Base-by-base conservation (phyloP, 2,888 invertebrate genomes). In the Empis livida region DNA sequence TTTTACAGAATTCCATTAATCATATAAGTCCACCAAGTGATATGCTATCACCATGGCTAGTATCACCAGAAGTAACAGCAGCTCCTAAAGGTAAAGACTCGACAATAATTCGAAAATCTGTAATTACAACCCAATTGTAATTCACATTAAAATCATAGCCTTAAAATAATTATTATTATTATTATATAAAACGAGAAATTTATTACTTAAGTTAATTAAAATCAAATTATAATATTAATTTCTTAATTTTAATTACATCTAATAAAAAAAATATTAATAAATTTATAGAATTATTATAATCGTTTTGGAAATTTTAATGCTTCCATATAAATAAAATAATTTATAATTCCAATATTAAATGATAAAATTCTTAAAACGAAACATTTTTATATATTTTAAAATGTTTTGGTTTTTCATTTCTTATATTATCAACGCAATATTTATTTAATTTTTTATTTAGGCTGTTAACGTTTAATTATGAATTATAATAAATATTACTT, bases 81-180 rank as follows among this genome's bases (percentile, higher is more conserved):
- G 73, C 75, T 51, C 79, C 56, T 75, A 82, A 62, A 76, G 78
- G 60, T 72, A 78, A 59, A 73, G 78, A 80, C 53, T 79, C 80
- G 43, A 77, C 80, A 46, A 83, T 88, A 55, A 81, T 86, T 61
- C 78, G 88, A 56, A 89, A 88, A 71, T 86, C 88, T 51, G 89
- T 89, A 59, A 89, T 89, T 57, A 89, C 88, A 54, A 89, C 89
- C 52, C 89, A 89, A 68, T 75, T 89, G 58, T 83, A 74, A 71
- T 35, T 13, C n/a, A n/a, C 8, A 35, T 5, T 11, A n/a, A 35
- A 5, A 35, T n/a, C 10, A 5, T 35, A n/a, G 35, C 23, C 5
- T 27, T 27, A 27, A 27, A 27, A 6, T 27, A 5, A 20, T 20
- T 5, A 5, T 5, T 20, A 20, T 5, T 20, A n/a, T 20, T 8